Evolutionary conservation across 2,888 invertebrate genomes (phyloP), one percentile per base, ranked within the genome.

Genomic region (Macrophya alboannulata): DNA sequence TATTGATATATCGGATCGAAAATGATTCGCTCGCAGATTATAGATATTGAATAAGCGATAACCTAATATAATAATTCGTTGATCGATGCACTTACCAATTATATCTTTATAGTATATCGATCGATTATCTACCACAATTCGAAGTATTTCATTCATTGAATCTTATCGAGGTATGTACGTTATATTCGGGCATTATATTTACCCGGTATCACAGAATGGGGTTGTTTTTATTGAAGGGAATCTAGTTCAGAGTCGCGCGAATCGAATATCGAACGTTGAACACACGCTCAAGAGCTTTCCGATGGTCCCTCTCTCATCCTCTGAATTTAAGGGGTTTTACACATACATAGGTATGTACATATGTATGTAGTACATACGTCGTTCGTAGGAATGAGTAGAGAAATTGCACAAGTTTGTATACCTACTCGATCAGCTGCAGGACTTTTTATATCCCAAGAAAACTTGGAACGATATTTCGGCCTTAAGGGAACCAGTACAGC

Each of bases 181-280:
- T n/a, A 1, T 48, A 21, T 15, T 12, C 65, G 31, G n/a, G 68
- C 17, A 37, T 68, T 68, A 68, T 37, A 68, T 68, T 68, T 5
- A 5, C 68, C 37, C 68, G 68, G 37, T 62, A 10, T 4, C 25
- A 62, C 62, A 68, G 31, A 37, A 68, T 31, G 68, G 68, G 68
- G 31, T 68, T 68, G 68, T 68, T 68, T 68, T 68, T 68, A 37
- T 68, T 37, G 15, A 25, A 68, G 17, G 25, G 12, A 68, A 68
- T 68, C 31, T 68, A 68, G 68, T 68, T 17, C 68, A 68, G 68
- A 68, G 37, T 37, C 68, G 68, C 15, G 68, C 77, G 51, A 48
- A 77, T 77, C 37, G 77, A 77, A 77, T 77, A 77, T 55, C 77
- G 55, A 77, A 51, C 51, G 77, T 77, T 51, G 51, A 74, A 45